Evolutionary conservation across 2,113 vertebrate genomes (phyloP), one percentile per base, ranked within the genome.

Genomic region (Xenopus laevis): DNA sequence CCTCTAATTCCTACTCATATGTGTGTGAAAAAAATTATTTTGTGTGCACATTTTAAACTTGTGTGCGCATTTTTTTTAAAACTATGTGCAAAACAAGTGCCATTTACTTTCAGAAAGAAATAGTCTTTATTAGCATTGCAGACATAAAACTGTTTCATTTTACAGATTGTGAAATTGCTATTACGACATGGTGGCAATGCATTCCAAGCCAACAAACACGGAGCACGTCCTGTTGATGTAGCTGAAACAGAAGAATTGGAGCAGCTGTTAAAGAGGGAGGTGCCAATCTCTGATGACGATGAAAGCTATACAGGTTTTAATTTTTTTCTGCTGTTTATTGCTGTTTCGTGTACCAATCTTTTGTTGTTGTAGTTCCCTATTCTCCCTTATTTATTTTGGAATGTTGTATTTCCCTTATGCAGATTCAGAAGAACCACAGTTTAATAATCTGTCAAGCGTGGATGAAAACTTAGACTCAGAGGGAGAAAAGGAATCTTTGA

Each of bases 231-330:
- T 3, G 95, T 99, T 78, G 97, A 99, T 71, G 95, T 99, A 71
- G 96, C 96, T 16, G 97, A 98, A 88, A 97, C 96, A 63, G 91
- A 96, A 80, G 97, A 99, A 83, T 76, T 99, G 78, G 96, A 98
- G 79, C 89, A 92, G 87, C 88, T 99, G 0, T 76, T 98, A 52
- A 98, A 98, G 86, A 93, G 94, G 77, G 95, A 98, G 80, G 89
- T 94, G 33, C 87, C 92, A 0, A 85, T 97, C 74, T 99, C 96
- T 57, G 96, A 97, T 78, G 92, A 92, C 60, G 97, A 98, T 7
- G 95, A 97, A 20, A 97, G 91, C 82, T 95, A 93, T 65, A 95
- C 97, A 90, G 96, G 97, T 99, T 84, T 72, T 65, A 23, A 52
- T n/a, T 20, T 4, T 27, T 23, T n/a, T 57, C 13, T 16, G 44